Evolutionary conservation across 2,113 vertebrate genomes (phyloP).

Genomic region (Guaruba guarouba): DNA sequence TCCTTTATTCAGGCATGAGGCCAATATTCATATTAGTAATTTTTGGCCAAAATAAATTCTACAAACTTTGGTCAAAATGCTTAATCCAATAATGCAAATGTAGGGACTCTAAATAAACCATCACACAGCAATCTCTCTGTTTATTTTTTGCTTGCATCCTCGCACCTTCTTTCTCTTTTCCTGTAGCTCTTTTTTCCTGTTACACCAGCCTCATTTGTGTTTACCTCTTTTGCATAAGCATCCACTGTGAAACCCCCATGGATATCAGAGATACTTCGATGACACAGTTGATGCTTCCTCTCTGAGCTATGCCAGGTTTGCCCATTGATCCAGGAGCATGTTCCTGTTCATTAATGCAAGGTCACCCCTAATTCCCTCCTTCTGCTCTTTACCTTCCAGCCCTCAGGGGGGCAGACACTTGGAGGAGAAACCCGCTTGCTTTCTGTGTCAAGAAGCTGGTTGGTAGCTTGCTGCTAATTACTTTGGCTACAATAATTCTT

Average conservation of each 20-base stretch:
- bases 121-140: not conserved
- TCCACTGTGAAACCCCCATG: constrained; percentile 47
- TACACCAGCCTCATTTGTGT: constrained; percentile 22
- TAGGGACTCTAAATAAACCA: constrained; percentile 45
- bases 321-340: constrained; percentile 62
- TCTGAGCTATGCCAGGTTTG: constrained; percentile 60
- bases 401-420: constrained; percentile 53
- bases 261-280: constrained; percentile 63
- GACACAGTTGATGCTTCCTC: constrained; percentile 54
- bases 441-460: constrained; percentile 68
- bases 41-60: constrained; percentile 64
- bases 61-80: constrained; percentile 62
- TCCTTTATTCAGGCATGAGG: constrained; percentile 63
- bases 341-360: constrained; percentile 68
- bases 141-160: constrained; percentile 48
- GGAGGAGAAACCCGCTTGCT: constrained; percentile 60
- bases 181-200: not conserved
- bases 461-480: constrained; percentile 70
- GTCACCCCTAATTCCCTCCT: constrained; percentile 68
- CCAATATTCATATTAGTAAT: constrained; percentile 63
- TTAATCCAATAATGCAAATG: constrained; percentile 59
- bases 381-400: constrained; percentile 56
- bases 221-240: constrained; percentile 64
- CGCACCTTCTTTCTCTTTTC: constrained; percentile 14
- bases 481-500: constrained; percentile 72